These are phyloP conservation scores for Sarcophaga rosellei DNA, from an alignment of 2,888 invertebrate species.

Conservation along the genomic window DNA sequence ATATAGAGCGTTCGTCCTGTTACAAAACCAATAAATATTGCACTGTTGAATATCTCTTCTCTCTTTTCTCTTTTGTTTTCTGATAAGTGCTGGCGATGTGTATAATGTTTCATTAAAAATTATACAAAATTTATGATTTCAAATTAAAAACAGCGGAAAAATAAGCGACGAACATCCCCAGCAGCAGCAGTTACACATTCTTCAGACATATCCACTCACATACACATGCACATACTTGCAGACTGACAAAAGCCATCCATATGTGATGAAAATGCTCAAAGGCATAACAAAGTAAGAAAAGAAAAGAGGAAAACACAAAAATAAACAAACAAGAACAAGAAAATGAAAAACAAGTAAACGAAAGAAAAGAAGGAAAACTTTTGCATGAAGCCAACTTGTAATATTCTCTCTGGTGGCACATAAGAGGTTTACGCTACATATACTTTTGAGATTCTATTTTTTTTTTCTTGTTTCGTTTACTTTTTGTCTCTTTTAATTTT, in stretches of 20 bases:
- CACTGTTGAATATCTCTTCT: slow-evolving; percentile 38
- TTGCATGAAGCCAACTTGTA: slow-evolving; percentile 49
- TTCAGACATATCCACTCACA: too few species aligned
- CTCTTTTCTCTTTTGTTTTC: background rate
- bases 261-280: slow-evolving; percentile 43
- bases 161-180: slow-evolving; percentile 21
- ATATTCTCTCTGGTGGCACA: slow-evolving; percentile 48
- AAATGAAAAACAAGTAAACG: too few species aligned
- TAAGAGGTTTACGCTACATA: slow-evolving; percentile 52
- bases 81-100: slow-evolving; percentile 42
- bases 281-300: slow-evolving; percentile 14
- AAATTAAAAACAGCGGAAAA: slow-evolving; percentile 63
- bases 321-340: background rate
- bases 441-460: background rate
- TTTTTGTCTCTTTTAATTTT: background rate
- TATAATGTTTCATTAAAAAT: slow-evolving; percentile 67
- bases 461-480: background rate
- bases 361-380: slow-evolving; percentile 20
- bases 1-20: slow-evolving; percentile 47
- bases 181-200: background rate
- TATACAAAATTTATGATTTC: slow-evolving; percentile 63
- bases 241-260: slow-evolving; percentile 35
- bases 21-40: slow-evolving; percentile 55
- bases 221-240: background rate
- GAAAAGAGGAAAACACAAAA: background rate